Base-by-base conservation (phyloP, 2,113 vertebrate species). In the Paratilapia polleni region DNA sequence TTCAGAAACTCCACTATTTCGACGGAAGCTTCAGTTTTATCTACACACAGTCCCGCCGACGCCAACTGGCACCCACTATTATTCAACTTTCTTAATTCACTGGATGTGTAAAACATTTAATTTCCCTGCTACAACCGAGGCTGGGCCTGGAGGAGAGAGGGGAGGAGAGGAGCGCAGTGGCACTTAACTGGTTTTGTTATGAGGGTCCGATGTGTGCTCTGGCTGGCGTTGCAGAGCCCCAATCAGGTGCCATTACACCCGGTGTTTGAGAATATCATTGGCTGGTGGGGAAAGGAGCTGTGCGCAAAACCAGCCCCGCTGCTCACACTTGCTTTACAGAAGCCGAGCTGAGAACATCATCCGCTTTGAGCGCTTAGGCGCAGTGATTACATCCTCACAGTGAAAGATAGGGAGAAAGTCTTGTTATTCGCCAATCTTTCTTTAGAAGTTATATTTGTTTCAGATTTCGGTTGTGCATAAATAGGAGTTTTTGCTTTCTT, bases 301-400 rank as follows among this genome's bases (percentile, higher is more conserved):
- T 97, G 97, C 97, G 97, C 96, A 98, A 98, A 98, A 98, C 92
- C 97, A 96, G 94, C 93, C 91, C 86, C 93, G 93, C 92, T 20
- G 96, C 57, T 95, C 95, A 93, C 97, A 97, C 96, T 96, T 94
- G 62, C 94, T 93, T 96, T 96, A 96, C 97, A 98, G 97, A 97
- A 97, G 96, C 95, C 94, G 95, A 97, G 95, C 96, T 95, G 97
- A 95, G 89, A 94, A 93, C 97, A 97, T 93, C 97, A 76, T 92
- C 91, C 95, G 86, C 93, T 95, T 90, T 89, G 86, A 89, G 92
- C 88, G 85, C 89, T 88, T 83, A 85, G 89, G 87, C 91, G 90
- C 92, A 93, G 89, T 78, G 91, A 94, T 92, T 91, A 86, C 87
- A 94, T 86, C 81, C 85, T 89, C 87, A 80, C 74, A 63, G 54